phyloP scores from a whole-genome alignment of 1,140 invertebrate genomes.

The Bombus breviceps region DNA sequence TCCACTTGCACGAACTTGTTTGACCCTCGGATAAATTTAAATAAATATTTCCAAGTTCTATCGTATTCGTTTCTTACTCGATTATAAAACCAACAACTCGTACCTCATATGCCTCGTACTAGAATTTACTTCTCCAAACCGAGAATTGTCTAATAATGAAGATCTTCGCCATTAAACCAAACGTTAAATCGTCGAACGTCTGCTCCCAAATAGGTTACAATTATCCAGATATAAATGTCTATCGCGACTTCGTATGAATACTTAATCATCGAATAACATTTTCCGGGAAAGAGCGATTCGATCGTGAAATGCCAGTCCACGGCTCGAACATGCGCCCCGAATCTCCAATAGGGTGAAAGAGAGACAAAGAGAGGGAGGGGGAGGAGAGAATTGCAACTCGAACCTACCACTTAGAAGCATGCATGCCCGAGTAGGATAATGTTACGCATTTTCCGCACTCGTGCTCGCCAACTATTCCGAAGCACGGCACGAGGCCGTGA shows the following conservation, averaged over 20 bases:
- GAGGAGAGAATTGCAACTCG: conserved; percentile 28
- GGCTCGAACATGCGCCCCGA: not conserved
- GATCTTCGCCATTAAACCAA: rapidly evolving
- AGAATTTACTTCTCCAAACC: not conserved
- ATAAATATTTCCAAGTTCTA: no score
- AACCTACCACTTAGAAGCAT: conserved; percentile 44
- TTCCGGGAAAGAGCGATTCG: not conserved
- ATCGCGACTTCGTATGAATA: not conserved
- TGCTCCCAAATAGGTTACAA: not conserved
- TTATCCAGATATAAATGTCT: not conserved
- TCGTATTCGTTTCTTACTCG: no score
- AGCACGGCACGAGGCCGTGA: conserved; percentile 39
- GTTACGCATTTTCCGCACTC: conserved; percentile 59
- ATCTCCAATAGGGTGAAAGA: conserved; percentile 4
- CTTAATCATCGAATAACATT: not conserved
- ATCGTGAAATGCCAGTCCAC: not conserved
- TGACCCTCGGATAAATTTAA: no score
- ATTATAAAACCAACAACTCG: no score
- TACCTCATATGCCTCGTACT: no score
- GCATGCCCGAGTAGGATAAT: conserved; percentile 52
- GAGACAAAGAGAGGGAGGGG: not conserved
- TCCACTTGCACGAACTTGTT: no score
- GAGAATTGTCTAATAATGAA: not conserved
- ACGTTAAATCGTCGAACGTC: no score
- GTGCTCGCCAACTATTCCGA: conserved; percentile 50